A percentile compares a stretch with the other conserved stretches of the same genome.
Evolutionary conservation across 2,113 vertebrate genomes (phyloP).

Genomic region (Helogale parvula): DNA sequence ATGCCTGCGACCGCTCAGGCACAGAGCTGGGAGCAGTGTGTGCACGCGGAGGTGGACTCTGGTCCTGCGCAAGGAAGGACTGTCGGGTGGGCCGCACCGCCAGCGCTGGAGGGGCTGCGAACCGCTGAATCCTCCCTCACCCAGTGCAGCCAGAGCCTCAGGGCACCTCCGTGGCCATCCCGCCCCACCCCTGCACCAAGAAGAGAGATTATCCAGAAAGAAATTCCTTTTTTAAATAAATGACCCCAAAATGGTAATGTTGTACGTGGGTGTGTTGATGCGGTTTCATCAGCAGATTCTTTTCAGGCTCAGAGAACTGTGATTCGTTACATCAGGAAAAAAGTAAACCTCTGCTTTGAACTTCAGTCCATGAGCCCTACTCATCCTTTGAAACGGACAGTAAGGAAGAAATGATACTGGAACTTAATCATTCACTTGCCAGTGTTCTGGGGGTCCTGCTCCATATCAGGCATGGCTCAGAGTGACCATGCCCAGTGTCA

Average conservation of each 20-base stretch:
- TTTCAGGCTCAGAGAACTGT: conserved; percentile 8
- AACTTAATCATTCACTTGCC: neutral
- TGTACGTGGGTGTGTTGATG: neutral
- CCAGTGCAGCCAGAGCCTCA: neutral
- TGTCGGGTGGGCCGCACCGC: neutral
- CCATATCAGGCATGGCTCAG: neutral
- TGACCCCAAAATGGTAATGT: neutral
- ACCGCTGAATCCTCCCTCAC: neutral
- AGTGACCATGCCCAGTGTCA: neutral
- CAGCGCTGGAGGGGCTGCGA: neutral
- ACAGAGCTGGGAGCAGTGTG: neutral
- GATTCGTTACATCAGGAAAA: neutral
- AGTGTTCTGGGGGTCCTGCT: neutral
- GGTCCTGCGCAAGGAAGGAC: neutral
- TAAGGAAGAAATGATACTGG: neutral
- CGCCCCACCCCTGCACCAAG: neutral
- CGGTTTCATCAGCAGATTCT: neutral
- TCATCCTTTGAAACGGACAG: neutral
- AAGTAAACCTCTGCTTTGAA: neutral
- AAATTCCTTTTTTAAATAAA: neutral
- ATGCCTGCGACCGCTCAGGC: neutral
- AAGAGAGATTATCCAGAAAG: neutral
- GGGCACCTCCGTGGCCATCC: neutral
- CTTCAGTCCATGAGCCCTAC: neutral
- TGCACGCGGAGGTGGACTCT: neutral